phyloP scores from a whole-genome alignment of 1,140 invertebrate species.

The Goniozus legneri region DNA sequence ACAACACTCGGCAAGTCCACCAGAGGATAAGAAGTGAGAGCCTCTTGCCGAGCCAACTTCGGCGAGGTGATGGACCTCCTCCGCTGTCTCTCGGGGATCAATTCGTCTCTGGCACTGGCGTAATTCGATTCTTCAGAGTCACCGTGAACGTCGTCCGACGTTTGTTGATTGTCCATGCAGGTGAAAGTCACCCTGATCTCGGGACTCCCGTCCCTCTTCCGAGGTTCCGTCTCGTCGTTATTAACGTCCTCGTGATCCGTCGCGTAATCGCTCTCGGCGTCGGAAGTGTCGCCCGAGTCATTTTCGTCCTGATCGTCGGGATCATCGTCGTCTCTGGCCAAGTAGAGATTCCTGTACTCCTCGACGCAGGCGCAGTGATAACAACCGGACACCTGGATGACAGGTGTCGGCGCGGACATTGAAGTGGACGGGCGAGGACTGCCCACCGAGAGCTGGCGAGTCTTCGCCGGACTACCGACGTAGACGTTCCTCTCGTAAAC shows the following conservation, averaged over 20 bases:
- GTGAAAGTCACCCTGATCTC: slow-evolving; percentile 70
- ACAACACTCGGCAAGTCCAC: slow-evolving; percentile 52
- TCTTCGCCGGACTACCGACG: slow-evolving; percentile 42
- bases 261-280: slow-evolving; percentile 33
- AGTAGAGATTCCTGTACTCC: slow-evolving; percentile 38
- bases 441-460: slow-evolving; percentile 5
- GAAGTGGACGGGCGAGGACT: background rate
- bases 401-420: slow-evolving; percentile 12
- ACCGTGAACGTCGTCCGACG: background rate
- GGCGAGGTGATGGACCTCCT: slow-evolving; percentile 51
- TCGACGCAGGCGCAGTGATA: slow-evolving; percentile 52
- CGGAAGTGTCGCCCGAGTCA: slow-evolving; percentile 6
- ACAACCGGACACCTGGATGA: slow-evolving; percentile 35
- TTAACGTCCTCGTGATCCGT: slow-evolving; percentile 57
- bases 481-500: slow-evolving; percentile 62
- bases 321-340: slow-evolving; percentile 30
- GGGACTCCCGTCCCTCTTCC: slow-evolving; percentile 41
- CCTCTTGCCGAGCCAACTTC: slow-evolving; percentile 73
- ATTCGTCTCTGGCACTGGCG: slow-evolving; percentile 24
- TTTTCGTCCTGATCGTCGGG: slow-evolving; percentile 58
- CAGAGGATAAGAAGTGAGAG: slow-evolving; percentile 63
- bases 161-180: slow-evolving; percentile 45
- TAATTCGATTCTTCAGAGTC: too few species aligned
- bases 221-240: slow-evolving; percentile 17
- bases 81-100: slow-evolving; percentile 34